Percentiles rank a stretch among this genome's conserved stretches.
Conservation (phyloP, 2,888 invertebrate species). For the Serripes groenlandicus region DNA sequence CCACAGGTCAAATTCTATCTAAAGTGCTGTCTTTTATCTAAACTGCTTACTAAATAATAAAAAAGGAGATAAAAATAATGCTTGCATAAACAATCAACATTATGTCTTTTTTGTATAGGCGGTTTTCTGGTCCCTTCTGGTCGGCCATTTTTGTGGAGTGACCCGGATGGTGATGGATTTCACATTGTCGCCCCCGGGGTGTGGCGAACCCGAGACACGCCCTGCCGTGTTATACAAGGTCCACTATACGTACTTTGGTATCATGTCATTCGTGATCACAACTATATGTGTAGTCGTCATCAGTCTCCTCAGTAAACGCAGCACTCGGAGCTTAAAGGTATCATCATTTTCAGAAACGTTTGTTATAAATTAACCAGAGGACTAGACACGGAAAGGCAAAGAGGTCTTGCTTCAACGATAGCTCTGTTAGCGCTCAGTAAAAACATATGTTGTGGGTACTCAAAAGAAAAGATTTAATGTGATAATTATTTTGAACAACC, state of each 20-base stretch:
- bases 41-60: too few relatives aligned
- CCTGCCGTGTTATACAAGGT: constrained; percentile 78
- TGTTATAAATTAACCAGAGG: background rate
- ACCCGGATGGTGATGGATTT: constrained; percentile 86
- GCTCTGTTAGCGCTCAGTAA: too few relatives aligned
- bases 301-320: constrained; percentile 63
- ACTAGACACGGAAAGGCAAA: background rate
- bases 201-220: constrained; percentile 85
- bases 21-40: too few relatives aligned
- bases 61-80: too few relatives aligned
- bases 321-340: background rate
- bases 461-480: too few relatives aligned
- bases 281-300: constrained; percentile 69
- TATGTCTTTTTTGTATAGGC: too few relatives aligned
- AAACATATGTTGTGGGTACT: too few relatives aligned
- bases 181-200: constrained; percentile 84
- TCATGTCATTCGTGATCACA: constrained; percentile 73
- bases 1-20: too few relatives aligned
- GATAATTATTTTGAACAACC: background rate
- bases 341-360: too few relatives aligned
- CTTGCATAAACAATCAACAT: too few relatives aligned
- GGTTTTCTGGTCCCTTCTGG: constrained; percentile 86
- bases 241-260: constrained; percentile 81
- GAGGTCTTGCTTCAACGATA: too few relatives aligned
- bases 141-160: constrained; percentile 86